Evolutionary conservation across 1,140 invertebrate genomes (phyloP).

Genomic region (Plodia interpunctella): DNA sequence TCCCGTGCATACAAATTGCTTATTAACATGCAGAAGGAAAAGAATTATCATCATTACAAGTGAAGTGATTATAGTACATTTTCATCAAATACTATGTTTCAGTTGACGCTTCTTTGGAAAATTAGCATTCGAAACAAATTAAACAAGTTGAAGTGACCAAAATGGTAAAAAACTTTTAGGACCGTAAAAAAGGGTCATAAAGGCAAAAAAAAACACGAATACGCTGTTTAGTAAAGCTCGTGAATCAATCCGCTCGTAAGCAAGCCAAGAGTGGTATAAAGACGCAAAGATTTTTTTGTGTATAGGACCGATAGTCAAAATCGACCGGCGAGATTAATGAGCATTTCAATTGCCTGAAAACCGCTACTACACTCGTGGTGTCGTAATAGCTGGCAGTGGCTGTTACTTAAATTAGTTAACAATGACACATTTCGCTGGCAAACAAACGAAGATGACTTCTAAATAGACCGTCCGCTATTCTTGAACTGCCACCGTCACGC

Average conservation of each 20-base stretch:
- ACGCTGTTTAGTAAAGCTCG: constrained; percentile 37
- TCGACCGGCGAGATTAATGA: constrained; percentile 25
- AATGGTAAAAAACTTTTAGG: constrained; percentile 5
- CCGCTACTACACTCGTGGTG: constrained; percentile 40
- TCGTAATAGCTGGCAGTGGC: constrained; percentile 70
- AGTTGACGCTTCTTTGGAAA: neutral
- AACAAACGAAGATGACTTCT: constrained; percentile 70
- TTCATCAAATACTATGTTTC: neutral
- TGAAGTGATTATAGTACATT: constrained; percentile 7
- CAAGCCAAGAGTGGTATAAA: neutral
- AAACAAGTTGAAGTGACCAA: too few relatives aligned
- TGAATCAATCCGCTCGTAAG: constrained; percentile 52
- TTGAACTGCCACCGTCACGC: constrained; percentile 59
- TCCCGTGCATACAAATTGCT: constrained; percentile 63
- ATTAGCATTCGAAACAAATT: neutral
- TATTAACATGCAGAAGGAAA: constrained; percentile 34
- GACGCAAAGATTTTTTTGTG: neutral
- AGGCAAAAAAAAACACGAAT: constrained; percentile 35
- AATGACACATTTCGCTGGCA: constrained; percentile 76
- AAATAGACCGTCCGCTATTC: constrained; percentile 73
- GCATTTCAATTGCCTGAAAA: constrained; percentile 33
- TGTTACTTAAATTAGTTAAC: constrained; percentile 76
- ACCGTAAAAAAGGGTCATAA: constrained; percentile 35
- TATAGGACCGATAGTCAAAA: neutral
- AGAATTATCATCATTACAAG: constrained; percentile 11